Evolutionary conservation across 2,113 vertebrate species (phyloP).

Genomic region (Oreochromis spilurus): DNA sequence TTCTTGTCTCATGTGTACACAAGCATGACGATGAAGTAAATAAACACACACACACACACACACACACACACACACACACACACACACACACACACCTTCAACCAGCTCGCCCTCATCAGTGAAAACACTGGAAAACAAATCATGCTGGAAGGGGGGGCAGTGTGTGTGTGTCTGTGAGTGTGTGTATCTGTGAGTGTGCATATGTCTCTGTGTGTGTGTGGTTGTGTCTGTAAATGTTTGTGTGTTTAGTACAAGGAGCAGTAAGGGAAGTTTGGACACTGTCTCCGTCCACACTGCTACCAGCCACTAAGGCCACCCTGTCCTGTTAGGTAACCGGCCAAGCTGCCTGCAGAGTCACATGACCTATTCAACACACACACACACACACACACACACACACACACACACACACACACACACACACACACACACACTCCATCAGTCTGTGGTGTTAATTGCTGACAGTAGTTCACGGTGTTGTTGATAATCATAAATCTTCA

Average conservation of each 20-base stretch:
- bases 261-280: conserved; percentile 3
- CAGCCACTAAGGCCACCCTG: background rate
- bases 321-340: background rate
- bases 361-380: background rate
- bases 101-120: conserved; percentile 1
- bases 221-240: background rate
- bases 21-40: background rate
- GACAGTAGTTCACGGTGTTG: background rate
- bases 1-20: background rate
- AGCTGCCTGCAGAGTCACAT: conserved; percentile 6
- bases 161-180: background rate
- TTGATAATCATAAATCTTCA: background rate
- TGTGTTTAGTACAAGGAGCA: background rate
- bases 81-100: background rate
- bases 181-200: too few relatives aligned
- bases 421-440: background rate
- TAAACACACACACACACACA: background rate
- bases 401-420: background rate
- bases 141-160: background rate
- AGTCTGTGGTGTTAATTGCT: background rate
- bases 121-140: conserved; percentile 2
- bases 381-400: background rate
- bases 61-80: background rate
- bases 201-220: background rate
- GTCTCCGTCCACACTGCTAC: background rate